Evolutionary conservation across 92 coral and sea anemone genomes (phyloP).

Genomic region (Blastomussa wellsi): DNA sequence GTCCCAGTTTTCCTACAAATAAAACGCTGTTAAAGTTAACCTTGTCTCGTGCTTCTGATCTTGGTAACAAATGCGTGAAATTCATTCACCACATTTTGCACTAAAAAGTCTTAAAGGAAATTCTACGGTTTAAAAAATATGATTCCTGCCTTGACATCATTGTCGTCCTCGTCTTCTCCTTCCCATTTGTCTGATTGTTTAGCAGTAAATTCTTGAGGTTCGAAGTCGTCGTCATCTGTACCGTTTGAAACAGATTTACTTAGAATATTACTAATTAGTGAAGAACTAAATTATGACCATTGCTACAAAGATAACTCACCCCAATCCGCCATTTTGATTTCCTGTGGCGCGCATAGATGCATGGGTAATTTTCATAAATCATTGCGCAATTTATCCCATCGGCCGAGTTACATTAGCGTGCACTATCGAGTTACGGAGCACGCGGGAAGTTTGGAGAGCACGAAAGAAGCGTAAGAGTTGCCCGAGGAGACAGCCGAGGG

Average conservation of each 20-base stretch:
- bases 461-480: no score
- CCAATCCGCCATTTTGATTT: slow-evolving; percentile 94
- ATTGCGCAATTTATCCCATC: slow-evolving; percentile 3
- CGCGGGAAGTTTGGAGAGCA: no score
- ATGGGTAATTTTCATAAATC: slow-evolving; percentile 19
- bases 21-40: background rate
- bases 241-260: slow-evolving; percentile 8
- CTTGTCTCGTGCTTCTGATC: background rate
- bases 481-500: no score
- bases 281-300: slow-evolving; percentile 10
- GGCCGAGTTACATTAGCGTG: no score
- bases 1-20: slow-evolving; percentile 90
- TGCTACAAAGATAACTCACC: slow-evolving; percentile 55
- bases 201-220: slow-evolving; percentile 71
- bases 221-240: slow-evolving; percentile 90
- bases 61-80: background rate
- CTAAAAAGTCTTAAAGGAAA: no score
- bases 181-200: slow-evolving; percentile 91
- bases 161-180: slow-evolving; percentile 99
- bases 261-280: background rate
- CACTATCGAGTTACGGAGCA: no score
- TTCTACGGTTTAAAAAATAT: slow-evolving; percentile 8
- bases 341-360: slow-evolving; percentile 5
- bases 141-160: slow-evolving; percentile 70
- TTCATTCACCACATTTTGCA: no score